Evolutionary conservation across 2,888 invertebrate genomes (phyloP).

Genomic region (Mythimna impura): DNA sequence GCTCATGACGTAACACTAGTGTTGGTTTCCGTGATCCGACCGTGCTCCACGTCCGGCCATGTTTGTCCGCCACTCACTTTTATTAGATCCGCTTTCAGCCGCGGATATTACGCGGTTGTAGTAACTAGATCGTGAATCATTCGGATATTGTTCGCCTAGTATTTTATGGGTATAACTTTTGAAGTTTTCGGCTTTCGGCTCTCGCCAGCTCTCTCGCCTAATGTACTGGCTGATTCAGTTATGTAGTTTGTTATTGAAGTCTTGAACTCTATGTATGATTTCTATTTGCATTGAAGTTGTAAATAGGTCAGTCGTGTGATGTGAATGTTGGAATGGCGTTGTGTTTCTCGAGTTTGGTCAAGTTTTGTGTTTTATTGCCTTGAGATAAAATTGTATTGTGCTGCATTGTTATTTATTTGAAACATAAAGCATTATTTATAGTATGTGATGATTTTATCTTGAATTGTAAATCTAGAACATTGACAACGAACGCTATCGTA

Average conservation of each 20-base stretch:
- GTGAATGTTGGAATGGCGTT: slow-evolving; percentile 16
- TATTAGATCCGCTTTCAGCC: slow-evolving; percentile 61
- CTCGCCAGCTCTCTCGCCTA: slow-evolving; percentile 9
- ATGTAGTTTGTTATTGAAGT: slow-evolving; percentile 42
- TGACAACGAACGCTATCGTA: background rate
- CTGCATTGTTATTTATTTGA: slow-evolving; percentile 22
- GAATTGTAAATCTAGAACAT: slow-evolving; percentile 6
- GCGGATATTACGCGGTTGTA: slow-evolving; percentile 53
- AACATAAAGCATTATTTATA: slow-evolving; percentile 10
- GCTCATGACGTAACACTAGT: slow-evolving; percentile 45
- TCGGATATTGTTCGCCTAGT: slow-evolving; percentile 50
- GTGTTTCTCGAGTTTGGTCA: slow-evolving; percentile 38
- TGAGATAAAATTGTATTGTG: slow-evolving; percentile 24
- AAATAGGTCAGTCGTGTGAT: slow-evolving; percentile 41
- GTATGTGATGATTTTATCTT: slow-evolving; percentile 2
- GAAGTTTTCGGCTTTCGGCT: slow-evolving; percentile 26
- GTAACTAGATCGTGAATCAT: slow-evolving; percentile 59
- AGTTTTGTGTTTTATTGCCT: slow-evolving; percentile 42
- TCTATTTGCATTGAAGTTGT: slow-evolving; percentile 37
- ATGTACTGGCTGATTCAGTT: slow-evolving; percentile 54
- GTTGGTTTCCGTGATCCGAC: slow-evolving; percentile 41
- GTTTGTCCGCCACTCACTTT: slow-evolving; percentile 64
- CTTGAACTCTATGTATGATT: slow-evolving; percentile 18
- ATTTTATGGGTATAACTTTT: slow-evolving; percentile 56
- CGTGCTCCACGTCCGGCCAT: slow-evolving; percentile 38